phyloP scores from a whole-genome alignment of 1,140 invertebrate genomes.

The Sweltsa coloradensis region DNA sequence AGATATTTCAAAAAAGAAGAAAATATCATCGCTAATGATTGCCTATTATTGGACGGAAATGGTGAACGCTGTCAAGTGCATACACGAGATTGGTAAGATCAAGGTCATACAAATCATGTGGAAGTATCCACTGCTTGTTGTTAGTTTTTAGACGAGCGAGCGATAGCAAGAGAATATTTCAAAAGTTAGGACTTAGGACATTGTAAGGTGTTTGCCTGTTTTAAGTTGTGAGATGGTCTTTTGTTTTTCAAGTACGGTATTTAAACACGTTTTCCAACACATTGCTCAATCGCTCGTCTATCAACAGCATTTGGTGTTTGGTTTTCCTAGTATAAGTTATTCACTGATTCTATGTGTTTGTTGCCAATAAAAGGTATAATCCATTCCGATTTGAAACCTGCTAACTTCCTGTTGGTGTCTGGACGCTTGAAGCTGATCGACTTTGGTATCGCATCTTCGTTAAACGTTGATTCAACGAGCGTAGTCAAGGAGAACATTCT shows the following conservation, averaged over 20 bases:
- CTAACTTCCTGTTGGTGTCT: constrained; percentile 85
- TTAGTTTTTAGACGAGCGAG: too few species aligned
- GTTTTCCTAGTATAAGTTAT: too few species aligned
- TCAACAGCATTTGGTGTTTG: too few species aligned
- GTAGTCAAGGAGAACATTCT: constrained; percentile 67
- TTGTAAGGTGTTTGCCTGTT: too few species aligned
- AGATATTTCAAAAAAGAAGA: constrained; percentile 38
- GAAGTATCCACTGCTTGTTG: too few species aligned
- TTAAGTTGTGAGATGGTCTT: neutral
- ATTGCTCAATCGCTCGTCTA: too few species aligned
- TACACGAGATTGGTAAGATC: constrained; percentile 69
- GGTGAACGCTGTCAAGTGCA: constrained; percentile 79
- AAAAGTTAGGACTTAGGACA: too few species aligned
- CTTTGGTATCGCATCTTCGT: constrained; percentile 91
- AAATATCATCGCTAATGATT: constrained; percentile 50
- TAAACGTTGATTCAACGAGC: constrained; percentile 81
- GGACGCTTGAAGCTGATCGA: constrained; percentile 90
- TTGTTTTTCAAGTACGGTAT: neutral
- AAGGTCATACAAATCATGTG: too few species aligned
- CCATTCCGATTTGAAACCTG: constrained; percentile 93
- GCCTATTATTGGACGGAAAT: constrained; percentile 91
- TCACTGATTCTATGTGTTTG: constrained; percentile 3
- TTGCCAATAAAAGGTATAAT: constrained; percentile 60
- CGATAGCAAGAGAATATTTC: too few species aligned
- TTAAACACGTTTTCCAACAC: too few species aligned